phyloP scores from a whole-genome alignment of 2,113 vertebrate genomes.

The Centropus bengalensis region DNA sequence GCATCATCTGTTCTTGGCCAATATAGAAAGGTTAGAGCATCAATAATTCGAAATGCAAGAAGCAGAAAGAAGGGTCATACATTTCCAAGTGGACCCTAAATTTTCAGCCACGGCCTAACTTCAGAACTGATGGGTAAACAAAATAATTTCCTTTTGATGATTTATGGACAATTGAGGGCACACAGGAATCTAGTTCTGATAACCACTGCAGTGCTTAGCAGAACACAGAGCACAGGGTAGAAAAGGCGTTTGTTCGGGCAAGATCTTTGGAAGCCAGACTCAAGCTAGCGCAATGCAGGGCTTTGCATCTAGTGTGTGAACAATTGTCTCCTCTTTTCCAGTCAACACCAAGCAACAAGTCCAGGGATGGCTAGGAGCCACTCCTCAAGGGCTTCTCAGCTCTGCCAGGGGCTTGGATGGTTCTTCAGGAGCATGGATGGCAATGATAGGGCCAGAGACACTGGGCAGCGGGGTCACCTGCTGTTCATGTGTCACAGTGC shows the following conservation, averaged over 20 bases:
- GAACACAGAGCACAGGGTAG: background rate
- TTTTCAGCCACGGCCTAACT: background rate
- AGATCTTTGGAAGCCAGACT: background rate
- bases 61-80: fast-evolving
- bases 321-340: fast-evolving
- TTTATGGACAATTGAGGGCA: background rate
- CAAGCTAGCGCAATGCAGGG: background rate
- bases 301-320: background rate
- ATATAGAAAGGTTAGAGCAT: fast-evolving
- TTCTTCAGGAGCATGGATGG: fast-evolving
- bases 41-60: background rate
- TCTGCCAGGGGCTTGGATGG: fast-evolving
- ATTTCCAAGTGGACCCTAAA: background rate
- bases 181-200: background rate
- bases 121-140: background rate
- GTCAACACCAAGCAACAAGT: fast-evolving
- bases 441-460: fast-evolving
- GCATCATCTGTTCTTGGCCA: background rate
- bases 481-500: no score
- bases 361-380: background rate
- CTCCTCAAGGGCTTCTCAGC: background rate
- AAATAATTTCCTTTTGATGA: background rate
- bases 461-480: background rate
- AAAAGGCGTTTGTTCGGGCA: background rate
- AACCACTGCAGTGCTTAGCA: background rate